A percentile compares a stretch with the other conserved stretches of the same genome.
Conservation (phyloP, 1,140 invertebrate genomes). For the Euwallacea similis region DNA sequence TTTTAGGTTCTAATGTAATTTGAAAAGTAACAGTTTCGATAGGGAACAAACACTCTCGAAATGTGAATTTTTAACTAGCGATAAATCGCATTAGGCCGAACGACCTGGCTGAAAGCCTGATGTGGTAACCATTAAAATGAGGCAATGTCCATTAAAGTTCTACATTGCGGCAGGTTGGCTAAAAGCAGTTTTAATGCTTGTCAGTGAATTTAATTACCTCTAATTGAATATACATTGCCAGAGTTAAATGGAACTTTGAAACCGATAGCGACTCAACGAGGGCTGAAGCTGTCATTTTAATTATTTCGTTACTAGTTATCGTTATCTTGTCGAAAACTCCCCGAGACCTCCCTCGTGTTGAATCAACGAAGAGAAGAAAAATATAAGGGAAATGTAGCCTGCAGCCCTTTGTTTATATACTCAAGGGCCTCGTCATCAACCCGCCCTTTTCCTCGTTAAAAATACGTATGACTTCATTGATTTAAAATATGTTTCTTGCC, state of each 20-base stretch:
- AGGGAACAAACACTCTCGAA: no score
- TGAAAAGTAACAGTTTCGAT: no score
- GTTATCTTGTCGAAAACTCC: no score
- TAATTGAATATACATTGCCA: slow-evolving; percentile 17
- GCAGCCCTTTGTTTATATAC: slow-evolving; percentile 21
- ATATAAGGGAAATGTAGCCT: slow-evolving; percentile 2
- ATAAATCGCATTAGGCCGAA: slow-evolving; percentile 25
- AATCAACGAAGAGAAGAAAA: not conserved
- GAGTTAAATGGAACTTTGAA: slow-evolving; percentile 17
- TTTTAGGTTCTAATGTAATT: no score
- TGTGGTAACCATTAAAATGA: slow-evolving; percentile 30
- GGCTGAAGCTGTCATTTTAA: no score
- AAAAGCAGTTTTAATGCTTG: slow-evolving; percentile 26
- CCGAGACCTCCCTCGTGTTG: not conserved
- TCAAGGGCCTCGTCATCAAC: slow-evolving; percentile 17
- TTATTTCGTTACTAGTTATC: no score
- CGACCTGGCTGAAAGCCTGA: slow-evolving; percentile 25
- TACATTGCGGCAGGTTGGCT: slow-evolving; percentile 24
- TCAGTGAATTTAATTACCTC: slow-evolving; percentile 24
- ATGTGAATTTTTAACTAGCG: slow-evolving; percentile 16
- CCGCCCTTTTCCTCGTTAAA: slow-evolving; percentile 17
- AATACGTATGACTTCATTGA: slow-evolving; percentile 19
- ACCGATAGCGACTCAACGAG: not conserved
- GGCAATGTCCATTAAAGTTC: slow-evolving; percentile 32
- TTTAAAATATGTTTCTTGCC: slow-evolving; percentile 3